Evolutionary conservation across 2,113 vertebrate genomes (phyloP), one percentile per base, ranked within the genome.

Genomic region (Campylorhamphus procurvoides): DNA sequence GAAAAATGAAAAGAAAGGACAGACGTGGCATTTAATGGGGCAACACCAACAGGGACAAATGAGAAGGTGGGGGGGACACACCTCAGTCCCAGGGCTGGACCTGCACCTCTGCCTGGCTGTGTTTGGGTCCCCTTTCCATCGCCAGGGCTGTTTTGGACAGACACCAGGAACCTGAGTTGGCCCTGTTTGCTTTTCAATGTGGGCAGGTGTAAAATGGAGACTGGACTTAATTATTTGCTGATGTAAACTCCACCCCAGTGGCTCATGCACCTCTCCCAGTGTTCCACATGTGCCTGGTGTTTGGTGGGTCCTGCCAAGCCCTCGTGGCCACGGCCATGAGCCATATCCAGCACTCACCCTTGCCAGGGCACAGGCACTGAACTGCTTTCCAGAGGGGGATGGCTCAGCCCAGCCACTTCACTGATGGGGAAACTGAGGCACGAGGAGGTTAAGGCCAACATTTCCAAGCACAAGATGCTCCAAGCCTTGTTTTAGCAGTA

Each of bases 21-120:
- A 95, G 96, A 95, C 94, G 83, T 62, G 35, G 49, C 42, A 76
- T 93, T 98, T 97, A 97, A 98, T 97, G 76, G 91, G 78, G 82
- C 29, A 95, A 97, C 97, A 93, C 18, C 0, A 37, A 97, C 58
- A 1, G 50, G 86, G 92, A 98, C 97, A 92, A 62, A 97, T 68
- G 97, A 40, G 52, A 6, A 58, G 82, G 50, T 28, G 50, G 18
- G 85, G 52, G 49, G 42, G 63, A 85, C 83, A 93, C 29, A 5
- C 46, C 6, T 17, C 68, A 60, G 89, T 49, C 24, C 81, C 3
- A 7, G 86, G 92, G 71, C 47, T 10, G 33, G 95, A 68, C 86
- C 50, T 53, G 74, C 58, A 3, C 37, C 59, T 55, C 40, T 40
- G 91, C 50, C 93, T 62, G 72, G 78, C 92, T 50, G 39, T 9